phyloP scores from a whole-genome alignment of 2,888 invertebrate species.

The Palloptera scutellata region DNA sequence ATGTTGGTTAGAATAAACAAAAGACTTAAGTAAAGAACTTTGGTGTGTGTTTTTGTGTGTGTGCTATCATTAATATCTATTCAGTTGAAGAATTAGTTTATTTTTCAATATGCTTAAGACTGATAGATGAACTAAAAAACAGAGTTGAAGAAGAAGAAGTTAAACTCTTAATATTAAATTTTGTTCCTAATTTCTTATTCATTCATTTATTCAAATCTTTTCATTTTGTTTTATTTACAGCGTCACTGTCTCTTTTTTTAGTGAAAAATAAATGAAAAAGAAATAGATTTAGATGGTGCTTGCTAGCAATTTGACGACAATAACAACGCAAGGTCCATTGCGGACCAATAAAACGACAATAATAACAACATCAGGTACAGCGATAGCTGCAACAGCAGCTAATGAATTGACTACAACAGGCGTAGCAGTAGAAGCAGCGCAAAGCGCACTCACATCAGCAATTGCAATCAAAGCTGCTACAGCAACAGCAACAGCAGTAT shows the following conservation, averaged over 20 bases:
- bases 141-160: not conserved
- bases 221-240: slow-evolving; percentile 13
- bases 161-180: not conserved
- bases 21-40: no score
- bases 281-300: slow-evolving; percentile 33
- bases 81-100: no score
- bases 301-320: slow-evolving; percentile 34
- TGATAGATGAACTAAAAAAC: not conserved
- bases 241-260: slow-evolving; percentile 10
- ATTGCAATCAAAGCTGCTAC: slow-evolving; percentile 22
- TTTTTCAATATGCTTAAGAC: no score
- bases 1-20: no score
- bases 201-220: slow-evolving; percentile 11
- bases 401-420: slow-evolving; percentile 14
- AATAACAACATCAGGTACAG: slow-evolving; percentile 17
- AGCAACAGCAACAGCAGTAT: slow-evolving; percentile 20
- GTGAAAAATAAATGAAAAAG: slow-evolving; percentile 23
- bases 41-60: no score
- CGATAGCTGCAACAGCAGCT: slow-evolving; percentile 32
- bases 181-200: not conserved
- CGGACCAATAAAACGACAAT: slow-evolving; percentile 29
- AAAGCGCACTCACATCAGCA: slow-evolving; percentile 41
- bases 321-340: slow-evolving; percentile 30
- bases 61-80: no score
- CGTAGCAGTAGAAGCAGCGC: slow-evolving; percentile 42